Base-by-base conservation (phyloP, 2,797 vertebrate species). In the Masticophis lateralis region DNA sequence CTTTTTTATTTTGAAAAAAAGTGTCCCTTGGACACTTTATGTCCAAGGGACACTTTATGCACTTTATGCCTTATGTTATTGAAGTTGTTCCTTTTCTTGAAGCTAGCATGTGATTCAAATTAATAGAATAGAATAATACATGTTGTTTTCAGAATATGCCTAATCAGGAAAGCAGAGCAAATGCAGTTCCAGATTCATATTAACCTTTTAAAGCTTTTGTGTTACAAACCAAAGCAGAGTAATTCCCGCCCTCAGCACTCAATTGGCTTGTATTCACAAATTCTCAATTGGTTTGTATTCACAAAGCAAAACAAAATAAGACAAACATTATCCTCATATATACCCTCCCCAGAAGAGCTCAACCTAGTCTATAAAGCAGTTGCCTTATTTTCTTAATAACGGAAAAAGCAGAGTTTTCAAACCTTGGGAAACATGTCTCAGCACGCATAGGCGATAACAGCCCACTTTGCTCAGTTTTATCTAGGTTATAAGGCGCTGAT, bases 401-500 rank as follows among this genome's bases (percentile, higher is more conserved):
- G 61, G 61, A 37, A 5, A 61, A 32, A 16, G 66, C n/a, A n/a
- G 18, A n/a, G 37, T 56, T 9, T 55, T 83, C 56, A 88, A 88
- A 88, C 66, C 66, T 88, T 63, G 63, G 43, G 63, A 91, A 86
- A n/a, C 56, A 95, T 94, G 94, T 56, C 89, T 87, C 86, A 91
- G 95, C 92, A 92, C 95, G 91, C 6, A 87, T 93, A 55, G 92
- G 91, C 95, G 60, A 90, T 94, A 96, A 94, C 2, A 91, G 32
- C 32, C 53, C 32, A 14, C 18, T 95, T 93, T 47, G 93, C 91
- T 92, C 9, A 1, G 9, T 28, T 79, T 95, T 22, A 69, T 28
- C 56, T 10, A 56, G 53, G 91, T 95, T 96, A 94, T 93, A 96
- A 10, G 91, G n/a, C 86, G 93, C n/a, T 93, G 69, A 95, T 95